phyloP scores from a whole-genome alignment of 2,113 vertebrate genomes.

The Thunnus maccoyii region DNA sequence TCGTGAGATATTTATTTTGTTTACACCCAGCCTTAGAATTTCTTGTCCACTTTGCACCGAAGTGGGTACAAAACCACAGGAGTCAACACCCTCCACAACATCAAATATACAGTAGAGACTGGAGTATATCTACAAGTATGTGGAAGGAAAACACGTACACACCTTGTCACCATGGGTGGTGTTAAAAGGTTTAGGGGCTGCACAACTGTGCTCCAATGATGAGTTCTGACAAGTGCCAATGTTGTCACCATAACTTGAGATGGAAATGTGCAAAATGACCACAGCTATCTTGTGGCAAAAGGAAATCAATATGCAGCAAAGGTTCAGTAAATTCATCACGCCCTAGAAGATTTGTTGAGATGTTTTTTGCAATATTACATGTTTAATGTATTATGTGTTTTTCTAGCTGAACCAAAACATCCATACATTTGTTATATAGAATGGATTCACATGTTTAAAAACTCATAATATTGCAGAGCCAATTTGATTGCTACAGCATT shows the following conservation, averaged over 20 bases:
- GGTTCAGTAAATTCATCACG: not conserved
- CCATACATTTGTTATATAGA: not conserved
- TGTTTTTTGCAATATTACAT: not conserved
- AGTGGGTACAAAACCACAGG: not conserved
- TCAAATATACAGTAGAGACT: conserved; percentile 23
- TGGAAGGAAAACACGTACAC: not conserved
- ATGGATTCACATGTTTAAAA: conserved; percentile 36
- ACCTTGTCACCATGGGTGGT: not conserved
- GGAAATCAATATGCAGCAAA: not conserved
- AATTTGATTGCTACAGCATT: conserved; percentile 53
- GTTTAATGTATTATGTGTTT: not conserved
- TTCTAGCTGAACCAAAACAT: not conserved
- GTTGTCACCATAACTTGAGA: conserved; percentile 3
- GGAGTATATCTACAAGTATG: not conserved
- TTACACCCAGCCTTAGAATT: conserved; percentile 30
- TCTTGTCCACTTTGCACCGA: conserved; percentile 7
- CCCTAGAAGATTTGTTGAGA: not conserved
- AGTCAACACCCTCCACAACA: not conserved
- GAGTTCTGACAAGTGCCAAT: conserved; percentile 45
- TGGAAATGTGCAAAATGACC: conserved; percentile 16
- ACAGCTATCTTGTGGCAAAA: not conserved
- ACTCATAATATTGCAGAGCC: conserved; percentile 19
- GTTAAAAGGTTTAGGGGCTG: conserved; percentile 4
- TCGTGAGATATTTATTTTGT: conserved; percentile 47
- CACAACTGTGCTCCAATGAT: conserved; percentile 13